Conservation (phyloP, 2,888 invertebrate species). For the Gastracanthus pulcherrimus region DNA sequence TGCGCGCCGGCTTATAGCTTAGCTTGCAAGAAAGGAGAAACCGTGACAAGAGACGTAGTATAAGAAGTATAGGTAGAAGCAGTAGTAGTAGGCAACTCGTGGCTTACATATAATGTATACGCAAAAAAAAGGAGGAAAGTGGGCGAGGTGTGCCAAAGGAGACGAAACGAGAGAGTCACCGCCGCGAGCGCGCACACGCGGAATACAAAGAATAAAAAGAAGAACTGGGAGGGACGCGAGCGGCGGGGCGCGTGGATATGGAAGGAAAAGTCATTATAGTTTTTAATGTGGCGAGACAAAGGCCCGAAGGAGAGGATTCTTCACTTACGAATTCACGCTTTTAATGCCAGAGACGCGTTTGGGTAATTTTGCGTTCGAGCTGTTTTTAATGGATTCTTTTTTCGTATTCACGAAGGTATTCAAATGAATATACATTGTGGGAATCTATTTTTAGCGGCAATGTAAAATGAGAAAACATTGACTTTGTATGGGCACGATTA, state of each 20-base stretch:
- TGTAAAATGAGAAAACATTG: not conserved
- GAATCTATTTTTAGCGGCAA: not conserved
- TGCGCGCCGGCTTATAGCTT: too few species aligned
- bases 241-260: not conserved
- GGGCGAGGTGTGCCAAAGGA: slow-evolving; percentile 10
- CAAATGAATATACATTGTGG: not conserved
- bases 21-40: slow-evolving; percentile 5
- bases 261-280: slow-evolving; percentile 8
- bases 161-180: too few species aligned
- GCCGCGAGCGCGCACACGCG: too few species aligned
- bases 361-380: not conserved
- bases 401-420: not conserved
- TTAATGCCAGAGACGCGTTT: not conserved
- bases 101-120: not conserved
- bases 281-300: not conserved
- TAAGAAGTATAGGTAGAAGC: too few species aligned
- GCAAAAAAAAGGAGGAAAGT: slow-evolving; percentile 16
- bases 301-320: not conserved
- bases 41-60: not conserved
- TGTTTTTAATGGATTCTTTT: not conserved
- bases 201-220: not conserved
- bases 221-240: not conserved
- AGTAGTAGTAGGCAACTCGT: not conserved
- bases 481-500: not conserved
- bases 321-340: slow-evolving; percentile 7